A percentile compares a stretch with the other conserved stretches of the same genome.
These are phyloP conservation scores for Cephalotes varians DNA, from an alignment of 2,888 invertebrate species.

Conservation along the genomic window DNA sequence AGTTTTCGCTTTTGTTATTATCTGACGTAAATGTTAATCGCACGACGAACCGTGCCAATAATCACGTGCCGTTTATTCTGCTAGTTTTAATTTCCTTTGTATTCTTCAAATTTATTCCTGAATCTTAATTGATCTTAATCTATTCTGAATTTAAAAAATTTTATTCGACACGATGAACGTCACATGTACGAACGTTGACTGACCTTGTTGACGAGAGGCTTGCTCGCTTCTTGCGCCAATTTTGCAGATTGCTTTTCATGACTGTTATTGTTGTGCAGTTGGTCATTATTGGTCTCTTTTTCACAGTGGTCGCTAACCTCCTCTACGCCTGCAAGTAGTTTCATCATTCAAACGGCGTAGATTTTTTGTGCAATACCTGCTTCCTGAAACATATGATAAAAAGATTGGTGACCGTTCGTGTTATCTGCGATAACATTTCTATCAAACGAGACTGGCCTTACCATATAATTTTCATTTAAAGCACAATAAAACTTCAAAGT, in stretches of 20 bases:
- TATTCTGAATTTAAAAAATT: neutral
- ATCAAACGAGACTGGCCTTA: neutral
- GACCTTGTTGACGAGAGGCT: constrained; percentile 78
- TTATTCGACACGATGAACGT: neutral
- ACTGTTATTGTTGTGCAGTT: constrained; percentile 73
- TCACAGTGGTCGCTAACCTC: constrained; percentile 70
- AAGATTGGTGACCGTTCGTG: neutral
- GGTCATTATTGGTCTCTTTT: constrained; percentile 72
- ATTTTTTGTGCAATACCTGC: constrained; percentile 17
- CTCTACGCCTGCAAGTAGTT: constrained; percentile 84
- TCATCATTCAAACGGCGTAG: constrained; percentile 80
- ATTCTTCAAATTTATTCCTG: neutral
- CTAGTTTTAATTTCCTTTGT: neutral
- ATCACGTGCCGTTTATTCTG: neutral
- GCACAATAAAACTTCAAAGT: neutral
- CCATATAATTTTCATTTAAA: constrained; percentile 9
- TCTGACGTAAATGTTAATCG: neutral
- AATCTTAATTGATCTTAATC: neutral
- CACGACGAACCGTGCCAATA: neutral
- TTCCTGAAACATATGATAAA: constrained; percentile 38
- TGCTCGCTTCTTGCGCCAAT: constrained; percentile 66
- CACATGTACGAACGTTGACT: constrained; percentile 38
- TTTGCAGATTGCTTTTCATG: constrained; percentile 72
- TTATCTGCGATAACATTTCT: neutral
- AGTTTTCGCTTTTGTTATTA: neutral